phyloP scores from a whole-genome alignment of 2,113 vertebrate genomes.

The Turdus rufiventris region DNA sequence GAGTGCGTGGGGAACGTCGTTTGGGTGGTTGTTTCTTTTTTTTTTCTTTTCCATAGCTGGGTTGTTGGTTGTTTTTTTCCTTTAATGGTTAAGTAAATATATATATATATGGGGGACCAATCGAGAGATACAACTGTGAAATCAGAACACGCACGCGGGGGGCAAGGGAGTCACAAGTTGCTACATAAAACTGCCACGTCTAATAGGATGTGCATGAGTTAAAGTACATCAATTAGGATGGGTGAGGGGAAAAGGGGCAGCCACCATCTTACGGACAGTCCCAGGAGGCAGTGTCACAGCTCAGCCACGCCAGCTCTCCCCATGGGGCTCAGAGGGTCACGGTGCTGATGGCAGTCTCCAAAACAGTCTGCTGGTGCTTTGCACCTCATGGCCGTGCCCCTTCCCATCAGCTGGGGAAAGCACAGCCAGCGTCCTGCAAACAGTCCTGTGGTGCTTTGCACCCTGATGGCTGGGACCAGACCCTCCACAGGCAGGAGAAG shows the following conservation, averaged over 20 bases:
- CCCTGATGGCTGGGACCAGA: background rate
- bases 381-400: background rate
- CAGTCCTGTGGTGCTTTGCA: slow-evolving; percentile 32
- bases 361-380: slow-evolving; percentile 28
- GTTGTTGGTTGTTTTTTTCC: slow-evolving; percentile 24
- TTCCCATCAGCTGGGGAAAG: background rate
- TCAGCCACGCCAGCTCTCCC: background rate
- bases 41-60: slow-evolving; percentile 24
- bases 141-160: slow-evolving; percentile 53
- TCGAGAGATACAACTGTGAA: slow-evolving; percentile 66
- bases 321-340: rapidly evolving
- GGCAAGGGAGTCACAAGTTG: slow-evolving; percentile 70
- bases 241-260: slow-evolving; percentile 13
- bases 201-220: slow-evolving; percentile 76
- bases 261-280: slow-evolving; percentile 16
- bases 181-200: slow-evolving; percentile 80
- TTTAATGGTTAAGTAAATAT: slow-evolving; percentile 69
- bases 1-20: slow-evolving; percentile 35
- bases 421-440: background rate
- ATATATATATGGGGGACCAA: slow-evolving; percentile 63
- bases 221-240: slow-evolving; percentile 66
- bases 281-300: background rate
- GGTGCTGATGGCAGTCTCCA: background rate
- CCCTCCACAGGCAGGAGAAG: background rate
- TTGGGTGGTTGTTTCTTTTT: background rate